Evolutionary conservation across 2,888 invertebrate species (phyloP), one percentile per base, ranked within the genome.

Genomic region (Nasonia oneida): DNA sequence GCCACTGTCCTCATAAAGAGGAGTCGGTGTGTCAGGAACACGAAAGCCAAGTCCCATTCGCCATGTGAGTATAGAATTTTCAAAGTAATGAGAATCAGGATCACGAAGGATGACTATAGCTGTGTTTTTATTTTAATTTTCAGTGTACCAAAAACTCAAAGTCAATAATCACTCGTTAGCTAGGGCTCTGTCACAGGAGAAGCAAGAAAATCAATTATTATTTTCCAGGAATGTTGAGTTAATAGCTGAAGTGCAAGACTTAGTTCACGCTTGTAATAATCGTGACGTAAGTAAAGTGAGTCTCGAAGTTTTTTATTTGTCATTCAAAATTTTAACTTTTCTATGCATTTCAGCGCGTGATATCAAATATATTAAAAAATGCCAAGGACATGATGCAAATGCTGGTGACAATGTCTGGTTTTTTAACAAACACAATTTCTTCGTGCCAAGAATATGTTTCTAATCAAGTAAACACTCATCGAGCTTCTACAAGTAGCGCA

Each of bases 111-210:
- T 12, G 33, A 50, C 47, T 29, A n/a, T 37, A 39, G 81, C 75
- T 18, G 42, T 71, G 4, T 82, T 29, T 29, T 29, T 42, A 42
- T 74, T 2, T 61, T 81, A 33, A 15, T 67, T 89, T 88, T 5
- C 81, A 92, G 93, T 91, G 14, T 92, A 90, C 18, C 90, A 92
- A 39, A 90, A 92, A 78, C 85, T 93, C 4, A 91, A 91, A 78
- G 88, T 50, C 4, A 93, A 93, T 80, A 93, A 93, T 75, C 89
- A 87, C 84, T 90, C 89, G 3, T 88, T 93, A 61, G 93, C 93
- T 0, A 92, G 89, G 33, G 92, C 93, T 4, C 85, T 93, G 1
- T 90, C 91, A 0, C 89, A 90, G 15, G 91, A 92, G 67, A 93
- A 92, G 76, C 90, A 92, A 77, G 91, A 91, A 70, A 88, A 70